Evolutionary conservation across 2,113 vertebrate species (phyloP).

Genomic region (Sander lucioperca): DNA sequence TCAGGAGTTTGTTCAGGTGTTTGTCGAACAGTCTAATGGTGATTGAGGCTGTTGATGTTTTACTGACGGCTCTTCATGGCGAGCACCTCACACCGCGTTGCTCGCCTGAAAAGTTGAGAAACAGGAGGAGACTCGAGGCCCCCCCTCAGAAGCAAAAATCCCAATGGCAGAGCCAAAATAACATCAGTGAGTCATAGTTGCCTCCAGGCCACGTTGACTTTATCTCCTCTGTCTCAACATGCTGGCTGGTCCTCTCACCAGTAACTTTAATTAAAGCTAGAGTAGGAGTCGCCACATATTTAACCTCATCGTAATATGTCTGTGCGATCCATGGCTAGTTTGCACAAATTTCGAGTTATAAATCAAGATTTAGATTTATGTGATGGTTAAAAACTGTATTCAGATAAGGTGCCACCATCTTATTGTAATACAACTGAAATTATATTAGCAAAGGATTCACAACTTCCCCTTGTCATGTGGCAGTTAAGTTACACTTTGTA

Average conservation of each 20-base stretch:
- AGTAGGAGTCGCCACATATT: constrained; percentile 61
- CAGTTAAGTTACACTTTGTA: constrained; percentile 39
- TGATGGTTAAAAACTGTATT: neutral
- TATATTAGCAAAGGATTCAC: constrained; percentile 11
- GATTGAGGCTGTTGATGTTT: constrained; percentile 60
- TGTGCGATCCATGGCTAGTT: neutral
- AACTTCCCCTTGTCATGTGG: constrained; percentile 35
- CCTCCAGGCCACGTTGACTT: constrained; percentile 76
- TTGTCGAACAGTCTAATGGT: constrained; percentile 36
- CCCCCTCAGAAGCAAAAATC: constrained; percentile 32
- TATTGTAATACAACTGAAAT: neutral
- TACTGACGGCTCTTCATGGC: constrained; percentile 33
- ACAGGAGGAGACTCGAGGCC: constrained; percentile 66
- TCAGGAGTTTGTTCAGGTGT: constrained; percentile 69
- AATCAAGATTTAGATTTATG: constrained; percentile 4
- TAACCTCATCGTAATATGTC: constrained; percentile 35
- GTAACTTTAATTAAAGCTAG: constrained; percentile 79
- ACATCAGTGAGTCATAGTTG: constrained; percentile 81
- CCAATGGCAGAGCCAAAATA: constrained; percentile 76
- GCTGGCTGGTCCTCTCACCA: constrained; percentile 69
- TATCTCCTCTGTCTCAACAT: constrained; percentile 81
- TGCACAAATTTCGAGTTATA: neutral
- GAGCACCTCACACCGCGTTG: constrained; percentile 39
- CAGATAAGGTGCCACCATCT: neutral
- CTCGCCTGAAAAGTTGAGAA: constrained; percentile 64